These are phyloP conservation scores for Tor tambroides DNA, from an alignment of 2,113 vertebrate species.

Conservation along the genomic window DNA sequence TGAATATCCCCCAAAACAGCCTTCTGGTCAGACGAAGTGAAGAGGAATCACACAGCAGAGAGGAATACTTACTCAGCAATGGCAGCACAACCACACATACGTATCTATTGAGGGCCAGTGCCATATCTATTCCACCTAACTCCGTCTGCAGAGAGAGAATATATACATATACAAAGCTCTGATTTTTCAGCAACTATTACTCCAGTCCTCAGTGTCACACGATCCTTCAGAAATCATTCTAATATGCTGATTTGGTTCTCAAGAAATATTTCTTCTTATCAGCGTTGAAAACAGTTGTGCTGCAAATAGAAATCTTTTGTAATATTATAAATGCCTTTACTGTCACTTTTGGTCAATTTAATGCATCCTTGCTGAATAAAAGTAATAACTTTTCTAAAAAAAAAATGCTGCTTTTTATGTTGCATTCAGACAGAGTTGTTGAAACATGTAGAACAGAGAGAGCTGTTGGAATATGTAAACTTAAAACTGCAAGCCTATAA, in stretches of 20 bases:
- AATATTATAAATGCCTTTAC: neutral
- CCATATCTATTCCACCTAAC: conserved; percentile 92
- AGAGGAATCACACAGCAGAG: conserved; percentile 84
- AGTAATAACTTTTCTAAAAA: neutral
- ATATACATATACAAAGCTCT: neutral
- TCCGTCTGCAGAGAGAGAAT: conserved; percentile 74
- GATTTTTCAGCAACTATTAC: no score
- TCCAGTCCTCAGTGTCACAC: neutral
- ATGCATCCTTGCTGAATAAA: neutral
- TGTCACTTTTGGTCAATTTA: neutral
- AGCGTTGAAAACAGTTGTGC: no score
- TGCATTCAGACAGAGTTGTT: neutral
- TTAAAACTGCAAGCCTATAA: neutral
- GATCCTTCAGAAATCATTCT: neutral
- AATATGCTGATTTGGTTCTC: neutral
- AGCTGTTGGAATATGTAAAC: neutral
- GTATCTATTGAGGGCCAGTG: conserved; percentile 93
- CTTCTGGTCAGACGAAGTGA: conserved; percentile 89
- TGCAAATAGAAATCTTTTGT: neutral
- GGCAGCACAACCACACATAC: conserved; percentile 89
- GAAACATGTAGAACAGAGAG: neutral
- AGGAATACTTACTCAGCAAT: conserved; percentile 86
- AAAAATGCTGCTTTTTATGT: no score
- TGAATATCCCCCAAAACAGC: conserved; percentile 93
- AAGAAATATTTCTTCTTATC: no score